phyloP scores from a whole-genome alignment of 1,140 invertebrate species.

The Chionoecetes opilio region DNA sequence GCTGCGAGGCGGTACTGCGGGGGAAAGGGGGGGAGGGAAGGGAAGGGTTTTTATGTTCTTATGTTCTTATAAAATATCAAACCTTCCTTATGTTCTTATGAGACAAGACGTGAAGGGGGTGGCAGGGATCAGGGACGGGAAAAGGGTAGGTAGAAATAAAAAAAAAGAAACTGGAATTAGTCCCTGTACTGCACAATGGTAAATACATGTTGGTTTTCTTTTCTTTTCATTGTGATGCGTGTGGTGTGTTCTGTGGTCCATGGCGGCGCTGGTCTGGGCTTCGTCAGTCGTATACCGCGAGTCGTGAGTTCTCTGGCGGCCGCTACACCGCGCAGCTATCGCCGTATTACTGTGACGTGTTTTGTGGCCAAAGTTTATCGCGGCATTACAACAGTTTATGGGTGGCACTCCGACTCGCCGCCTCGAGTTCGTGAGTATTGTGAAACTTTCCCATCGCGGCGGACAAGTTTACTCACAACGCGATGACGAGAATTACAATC shows the following conservation, averaged over 20 bases:
- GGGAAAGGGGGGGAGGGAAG: neutral
- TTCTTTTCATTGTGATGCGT: neutral
- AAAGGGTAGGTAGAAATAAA: neutral
- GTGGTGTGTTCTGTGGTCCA: neutral
- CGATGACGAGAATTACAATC: neutral
- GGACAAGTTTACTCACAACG: neutral
- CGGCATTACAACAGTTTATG: neutral
- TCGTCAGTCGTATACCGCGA: neutral
- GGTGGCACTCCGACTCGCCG: neutral
- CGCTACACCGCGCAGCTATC: neutral
- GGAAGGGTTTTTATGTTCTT: too few species aligned
- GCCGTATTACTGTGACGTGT: conserved; percentile 24
- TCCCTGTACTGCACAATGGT: neutral
- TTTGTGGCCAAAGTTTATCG: neutral
- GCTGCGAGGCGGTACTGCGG: conserved; percentile 63
- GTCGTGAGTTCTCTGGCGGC: neutral
- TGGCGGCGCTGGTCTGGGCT: neutral
- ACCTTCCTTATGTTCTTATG: too few species aligned
- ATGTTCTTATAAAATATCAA: too few species aligned
- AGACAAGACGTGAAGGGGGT: neutral
- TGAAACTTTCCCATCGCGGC: neutral
- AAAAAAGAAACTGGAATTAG: neutral
- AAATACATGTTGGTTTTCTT: neutral
- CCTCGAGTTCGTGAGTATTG: conserved; percentile 11
- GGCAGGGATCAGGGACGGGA: neutral